Conservation (phyloP, 2,113 vertebrate genomes). For the Pedetes capensis region DNA sequence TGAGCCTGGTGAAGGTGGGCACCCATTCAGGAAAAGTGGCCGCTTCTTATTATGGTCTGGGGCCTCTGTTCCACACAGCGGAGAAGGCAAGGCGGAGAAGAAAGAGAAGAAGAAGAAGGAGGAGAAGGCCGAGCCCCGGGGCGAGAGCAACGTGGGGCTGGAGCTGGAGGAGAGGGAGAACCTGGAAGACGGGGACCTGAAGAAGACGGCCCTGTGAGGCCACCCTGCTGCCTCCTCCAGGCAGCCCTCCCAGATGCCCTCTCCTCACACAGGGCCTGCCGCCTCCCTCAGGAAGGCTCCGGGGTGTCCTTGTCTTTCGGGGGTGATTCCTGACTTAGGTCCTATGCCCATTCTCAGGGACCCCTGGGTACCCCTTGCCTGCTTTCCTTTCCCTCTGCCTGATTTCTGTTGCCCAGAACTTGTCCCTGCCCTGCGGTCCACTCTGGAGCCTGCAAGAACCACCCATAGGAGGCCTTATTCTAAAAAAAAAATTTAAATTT, state of each 20-base stretch:
- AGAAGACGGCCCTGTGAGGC: background rate
- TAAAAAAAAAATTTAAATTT: too few relatives aligned
- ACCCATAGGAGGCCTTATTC: background rate
- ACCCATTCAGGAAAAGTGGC: background rate
- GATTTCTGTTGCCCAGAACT: background rate
- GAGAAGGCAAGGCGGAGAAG: background rate
- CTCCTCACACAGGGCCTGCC: background rate
- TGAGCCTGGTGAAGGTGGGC: background rate
- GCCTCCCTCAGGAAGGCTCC: background rate
- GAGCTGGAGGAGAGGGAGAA: constrained; percentile 29
- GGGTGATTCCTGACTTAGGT: background rate
- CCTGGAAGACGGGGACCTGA: fast-evolving
- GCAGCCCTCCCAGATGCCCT: background rate
- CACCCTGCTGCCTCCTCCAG: background rate
- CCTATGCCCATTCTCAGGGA: background rate
- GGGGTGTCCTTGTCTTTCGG: background rate
- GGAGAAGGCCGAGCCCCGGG: too few relatives aligned
- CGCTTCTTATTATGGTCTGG: background rate
- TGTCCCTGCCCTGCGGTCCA: background rate
- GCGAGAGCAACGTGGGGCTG: constrained; percentile 41
- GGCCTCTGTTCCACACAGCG: background rate
- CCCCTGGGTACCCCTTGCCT: background rate
- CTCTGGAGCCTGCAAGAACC: background rate
- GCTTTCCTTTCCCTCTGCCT: background rate
- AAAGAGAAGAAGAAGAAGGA: background rate